Base-by-base conservation (phyloP, 2,888 invertebrate species). In the Eupeodes luniger region DNA sequence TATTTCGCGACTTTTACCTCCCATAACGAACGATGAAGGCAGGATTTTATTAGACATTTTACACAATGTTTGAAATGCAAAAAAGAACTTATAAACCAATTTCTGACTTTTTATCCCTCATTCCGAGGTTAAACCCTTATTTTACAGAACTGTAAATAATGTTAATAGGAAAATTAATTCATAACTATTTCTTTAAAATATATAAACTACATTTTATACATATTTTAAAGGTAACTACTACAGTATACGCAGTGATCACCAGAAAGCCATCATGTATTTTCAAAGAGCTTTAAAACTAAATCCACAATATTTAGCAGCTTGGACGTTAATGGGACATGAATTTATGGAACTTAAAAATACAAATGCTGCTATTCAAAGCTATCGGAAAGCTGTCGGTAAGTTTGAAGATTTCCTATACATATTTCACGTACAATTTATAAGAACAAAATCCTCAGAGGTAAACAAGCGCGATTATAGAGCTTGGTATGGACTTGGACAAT, bases 271-370 rank as follows among this genome's bases (percentile, higher is more conserved):
- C 11, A 95, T 98, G 91, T 99, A 99, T 94, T 99, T 99, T 93
- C 98, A 99, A 93, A 95, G 99, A 90, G 99, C 99, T 0, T 93
- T 99, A 16, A 97, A 98, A 92, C 94, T 99, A 7, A 98, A 99
- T 94, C 98, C 99, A 0, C 97, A 97, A 91, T 99, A 99, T 93
- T 94, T 98, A 67, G 97, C 98, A 0, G 99, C 98, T 0, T 99
- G 99, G 99, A 99, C 99, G 2, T 94, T 99, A 61, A 98, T 99
- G 96, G 99, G 99, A 0, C 99, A 99, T 92, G 99, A 99, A 93
- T 99, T 98, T 93, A 98, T 99, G 96, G 99, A 99, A 94, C 95
- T 99, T 94, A 99, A 99, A 93, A 99, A 99, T 93, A 98, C 98
- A 0, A 98, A 98, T 94, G 99, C 99, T 16, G 99, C 99, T n/a